These are phyloP conservation scores for Crocodylus rhombifer DNA, from an alignment of 2,797 vertebrate species.

Conservation along the genomic window DNA sequence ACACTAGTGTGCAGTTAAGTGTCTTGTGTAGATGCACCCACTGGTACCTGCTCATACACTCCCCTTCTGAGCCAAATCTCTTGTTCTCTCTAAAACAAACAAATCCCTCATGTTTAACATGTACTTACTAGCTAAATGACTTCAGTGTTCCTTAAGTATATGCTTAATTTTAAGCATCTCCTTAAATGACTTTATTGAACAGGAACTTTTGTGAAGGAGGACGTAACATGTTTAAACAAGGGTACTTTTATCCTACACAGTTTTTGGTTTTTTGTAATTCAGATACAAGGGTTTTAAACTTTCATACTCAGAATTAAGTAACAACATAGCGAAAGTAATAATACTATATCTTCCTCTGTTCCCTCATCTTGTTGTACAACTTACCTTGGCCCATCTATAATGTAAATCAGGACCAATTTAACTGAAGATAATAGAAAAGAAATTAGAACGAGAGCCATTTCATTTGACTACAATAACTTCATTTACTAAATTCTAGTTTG, in stretches of 20 bases:
- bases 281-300: neutral
- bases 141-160: conserved; percentile 47
- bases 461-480: conserved; percentile 65
- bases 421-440: conserved; percentile 26
- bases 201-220: conserved; percentile 50
- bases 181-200: conserved; percentile 35
- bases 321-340: fast-evolving
- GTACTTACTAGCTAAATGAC: conserved; percentile 65
- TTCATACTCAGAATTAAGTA: fast-evolving
- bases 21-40: too few species aligned
- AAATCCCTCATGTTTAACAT: conserved; percentile 47
- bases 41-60: neutral
- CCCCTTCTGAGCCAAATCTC: neutral
- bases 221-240: neutral
- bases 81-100: neutral
- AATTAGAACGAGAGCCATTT: conserved; percentile 50
- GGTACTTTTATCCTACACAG: neutral
- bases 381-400: conserved; percentile 59
- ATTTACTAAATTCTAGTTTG: conserved; percentile 49
- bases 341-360: neutral
- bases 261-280: neutral
- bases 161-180: conserved; percentile 51
- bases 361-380: neutral
- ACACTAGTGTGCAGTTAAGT: too few species aligned
- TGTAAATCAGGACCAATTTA: conserved; percentile 31